These are phyloP conservation scores for Octonoba sinensis DNA, from an alignment of 2,888 invertebrate species.

Conservation along the genomic window DNA sequence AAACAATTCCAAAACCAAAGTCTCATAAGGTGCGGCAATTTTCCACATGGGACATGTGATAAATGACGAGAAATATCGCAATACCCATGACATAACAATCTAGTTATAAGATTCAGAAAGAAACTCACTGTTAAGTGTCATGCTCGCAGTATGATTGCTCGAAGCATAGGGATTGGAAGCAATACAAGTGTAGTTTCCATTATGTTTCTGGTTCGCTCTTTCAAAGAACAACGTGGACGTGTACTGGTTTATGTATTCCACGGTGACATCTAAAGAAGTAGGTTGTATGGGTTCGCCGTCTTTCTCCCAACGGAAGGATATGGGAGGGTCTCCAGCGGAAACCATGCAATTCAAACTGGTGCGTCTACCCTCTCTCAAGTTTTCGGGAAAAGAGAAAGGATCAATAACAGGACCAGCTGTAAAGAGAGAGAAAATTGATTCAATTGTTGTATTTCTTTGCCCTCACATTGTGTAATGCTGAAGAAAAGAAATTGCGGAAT, in stretches of 20 bases:
- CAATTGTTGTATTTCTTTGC: not conserved
- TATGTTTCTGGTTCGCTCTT: slow-evolving; percentile 62
- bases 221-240: slow-evolving; percentile 66
- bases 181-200: slow-evolving; percentile 67
- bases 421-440: slow-evolving; percentile 18
- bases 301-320: slow-evolving; percentile 70
- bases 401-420: slow-evolving; percentile 66
- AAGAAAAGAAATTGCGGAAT: too few relatives aligned
- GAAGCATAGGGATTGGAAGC: slow-evolving; percentile 66
- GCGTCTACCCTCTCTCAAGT: slow-evolving; percentile 66
- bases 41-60: too few relatives aligned
- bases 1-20: too few relatives aligned
- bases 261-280: slow-evolving; percentile 33
- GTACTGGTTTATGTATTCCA: slow-evolving; percentile 65
- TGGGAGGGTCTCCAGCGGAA: slow-evolving; percentile 67
- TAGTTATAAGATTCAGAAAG: too few relatives aligned
- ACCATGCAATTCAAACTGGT: slow-evolving; percentile 66
- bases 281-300: slow-evolving; percentile 69
- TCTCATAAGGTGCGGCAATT: too few relatives aligned
- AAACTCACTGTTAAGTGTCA: slow-evolving; percentile 66
- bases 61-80: too few relatives aligned
- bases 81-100: too few relatives aligned
- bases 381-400: slow-evolving; percentile 65
- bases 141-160: slow-evolving; percentile 65
- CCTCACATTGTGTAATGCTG: too few relatives aligned